phyloP scores from a whole-genome alignment of 2,113 vertebrate species.

The Sorex araneus region DNA sequence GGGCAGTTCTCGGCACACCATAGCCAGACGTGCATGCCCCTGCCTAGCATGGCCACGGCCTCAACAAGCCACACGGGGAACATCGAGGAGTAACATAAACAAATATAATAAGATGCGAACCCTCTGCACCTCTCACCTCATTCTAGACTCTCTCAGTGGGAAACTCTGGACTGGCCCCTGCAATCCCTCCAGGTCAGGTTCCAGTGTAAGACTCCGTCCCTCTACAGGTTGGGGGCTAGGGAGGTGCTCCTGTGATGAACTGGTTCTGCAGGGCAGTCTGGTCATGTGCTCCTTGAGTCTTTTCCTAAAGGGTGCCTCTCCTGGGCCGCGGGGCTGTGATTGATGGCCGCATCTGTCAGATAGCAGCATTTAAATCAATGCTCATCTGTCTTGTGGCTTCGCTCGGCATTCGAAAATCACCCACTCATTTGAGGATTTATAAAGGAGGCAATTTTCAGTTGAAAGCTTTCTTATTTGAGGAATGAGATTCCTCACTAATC shows the following conservation, averaged over 20 bases:
- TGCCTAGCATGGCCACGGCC: no score
- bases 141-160: background rate
- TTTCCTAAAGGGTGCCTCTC: constrained; percentile 69
- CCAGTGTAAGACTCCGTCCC: background rate
- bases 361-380: constrained; percentile 65
- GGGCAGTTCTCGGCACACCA: no score
- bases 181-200: background rate
- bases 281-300: constrained; percentile 40
- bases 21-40: no score
- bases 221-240: no score
- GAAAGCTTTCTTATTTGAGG: constrained; percentile 65
- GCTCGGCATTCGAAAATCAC: constrained; percentile 60
- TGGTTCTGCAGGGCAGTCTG: constrained; percentile 52
- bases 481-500: constrained; percentile 63
- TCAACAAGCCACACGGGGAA: no score
- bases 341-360: constrained; percentile 43
- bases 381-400: constrained; percentile 74
- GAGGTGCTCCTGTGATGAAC: background rate
- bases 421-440: constrained; percentile 65
- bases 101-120: no score
- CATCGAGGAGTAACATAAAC: no score
- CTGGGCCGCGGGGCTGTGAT: constrained; percentile 61
- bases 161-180: background rate
- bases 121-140: background rate
- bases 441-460: constrained; percentile 58